A percentile compares a stretch with the other conserved stretches of the same genome.
These are phyloP conservation scores for Moxostoma hubbsi DNA, from an alignment of 2,797 vertebrate species.

Conservation along the genomic window DNA sequence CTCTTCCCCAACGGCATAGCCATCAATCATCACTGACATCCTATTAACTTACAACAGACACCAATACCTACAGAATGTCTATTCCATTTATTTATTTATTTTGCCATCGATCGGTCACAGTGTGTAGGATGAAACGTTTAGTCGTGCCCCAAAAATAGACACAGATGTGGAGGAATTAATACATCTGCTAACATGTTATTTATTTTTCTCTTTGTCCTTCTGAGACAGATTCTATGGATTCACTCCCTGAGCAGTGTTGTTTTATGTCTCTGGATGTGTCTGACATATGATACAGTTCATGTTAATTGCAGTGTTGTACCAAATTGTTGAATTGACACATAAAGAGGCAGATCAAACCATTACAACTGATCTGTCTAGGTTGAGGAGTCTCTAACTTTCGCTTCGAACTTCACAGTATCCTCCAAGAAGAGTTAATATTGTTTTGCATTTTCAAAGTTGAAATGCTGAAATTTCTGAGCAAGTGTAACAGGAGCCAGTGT, in stretches of 20 bases:
- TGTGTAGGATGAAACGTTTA: constrained; percentile 53
- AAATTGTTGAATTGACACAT: neutral
- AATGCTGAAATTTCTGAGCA: no score
- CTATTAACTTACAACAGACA: constrained; percentile 65
- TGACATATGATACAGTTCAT: neutral
- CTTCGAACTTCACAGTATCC: neutral
- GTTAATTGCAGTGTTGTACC: constrained; percentile 8
- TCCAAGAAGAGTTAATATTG: no score
- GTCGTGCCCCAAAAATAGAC: constrained; percentile 42
- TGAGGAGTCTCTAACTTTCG: neutral
- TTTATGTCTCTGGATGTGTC: neutral
- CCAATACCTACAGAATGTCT: constrained; percentile 60
- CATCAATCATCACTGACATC: constrained; percentile 65
- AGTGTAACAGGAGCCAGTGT: no score
- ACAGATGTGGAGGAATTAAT: constrained; percentile 39
- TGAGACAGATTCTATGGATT: no score
- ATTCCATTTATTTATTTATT: constrained; percentile 59
- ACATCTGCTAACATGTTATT: constrained; percentile 31
- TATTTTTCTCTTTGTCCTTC: no score
- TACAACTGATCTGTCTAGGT: neutral
- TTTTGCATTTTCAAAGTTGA: no score
- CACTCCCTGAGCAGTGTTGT: neutral
- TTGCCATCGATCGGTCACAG: constrained; percentile 55
- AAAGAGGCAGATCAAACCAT: neutral
- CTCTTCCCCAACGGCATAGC: constrained; percentile 45